phyloP scores from a whole-genome alignment of 2,797 vertebrate species.

The Tolypeutes matacus region DNA sequence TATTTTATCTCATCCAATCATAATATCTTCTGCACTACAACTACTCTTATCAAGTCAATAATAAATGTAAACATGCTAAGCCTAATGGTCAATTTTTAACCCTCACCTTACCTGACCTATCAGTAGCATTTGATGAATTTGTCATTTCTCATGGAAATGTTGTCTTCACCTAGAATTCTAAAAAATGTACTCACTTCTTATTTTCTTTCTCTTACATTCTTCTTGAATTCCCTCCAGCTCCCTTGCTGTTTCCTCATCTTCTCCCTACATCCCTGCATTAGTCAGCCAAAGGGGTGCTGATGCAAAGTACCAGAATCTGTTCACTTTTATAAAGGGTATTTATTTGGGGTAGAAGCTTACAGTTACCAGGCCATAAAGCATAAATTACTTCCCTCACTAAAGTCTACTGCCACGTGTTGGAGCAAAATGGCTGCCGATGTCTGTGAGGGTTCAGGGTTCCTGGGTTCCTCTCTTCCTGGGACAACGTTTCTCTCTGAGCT shows the following conservation, averaged over 20 bases:
- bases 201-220: not conserved
- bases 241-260: not conserved
- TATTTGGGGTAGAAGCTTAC: too few species aligned
- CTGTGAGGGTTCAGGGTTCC: too few species aligned
- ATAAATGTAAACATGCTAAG: not conserved
- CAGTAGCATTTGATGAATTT: not conserved
- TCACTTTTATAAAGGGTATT: too few species aligned
- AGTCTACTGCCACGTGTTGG: too few species aligned
- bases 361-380: too few species aligned
- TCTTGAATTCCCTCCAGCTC: not conserved
- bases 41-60: not conserved
- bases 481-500: too few species aligned
- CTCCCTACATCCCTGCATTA: too few species aligned
- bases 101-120: not conserved
- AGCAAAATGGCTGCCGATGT: too few species aligned
- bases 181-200: not conserved
- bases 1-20: not conserved
- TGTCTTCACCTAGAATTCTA: not conserved
- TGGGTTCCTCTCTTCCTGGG: too few species aligned
- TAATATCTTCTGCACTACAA: not conserved
- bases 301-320: too few species aligned
- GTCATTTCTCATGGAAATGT: not conserved
- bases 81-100: not conserved
- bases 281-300: too few species aligned
- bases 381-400: too few species aligned